These are phyloP conservation scores for Chauna torquata DNA, from an alignment of 2,113 vertebrate species.

Conservation along the genomic window DNA sequence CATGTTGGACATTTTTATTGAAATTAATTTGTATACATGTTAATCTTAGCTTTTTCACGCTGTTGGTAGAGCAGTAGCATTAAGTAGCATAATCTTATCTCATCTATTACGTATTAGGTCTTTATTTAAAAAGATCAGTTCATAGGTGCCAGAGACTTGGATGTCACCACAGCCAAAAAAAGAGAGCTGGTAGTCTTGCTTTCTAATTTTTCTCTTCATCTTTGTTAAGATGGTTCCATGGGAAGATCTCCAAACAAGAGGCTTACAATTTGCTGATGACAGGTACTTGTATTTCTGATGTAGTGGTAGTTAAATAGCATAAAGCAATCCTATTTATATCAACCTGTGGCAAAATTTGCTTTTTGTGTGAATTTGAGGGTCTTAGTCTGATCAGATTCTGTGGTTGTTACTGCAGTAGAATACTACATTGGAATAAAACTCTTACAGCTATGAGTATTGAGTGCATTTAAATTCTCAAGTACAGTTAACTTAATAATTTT, in stretches of 20 bases:
- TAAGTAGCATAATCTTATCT: background rate
- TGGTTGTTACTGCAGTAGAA: background rate
- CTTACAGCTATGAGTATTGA: background rate
- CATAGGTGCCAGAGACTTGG: conserved; percentile 28
- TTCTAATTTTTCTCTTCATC: conserved; percentile 71
- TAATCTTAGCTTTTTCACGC: background rate
- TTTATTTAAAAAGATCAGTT: conserved; percentile 51
- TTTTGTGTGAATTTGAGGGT: background rate
- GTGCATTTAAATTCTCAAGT: background rate
- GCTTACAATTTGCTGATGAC: conserved; percentile 98
- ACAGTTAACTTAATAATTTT: background rate
- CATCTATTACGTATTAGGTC: background rate
- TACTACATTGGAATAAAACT: background rate
- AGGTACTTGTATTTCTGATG: conserved; percentile 77
- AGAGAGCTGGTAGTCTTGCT: conserved; percentile 32
- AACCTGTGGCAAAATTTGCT: background rate
- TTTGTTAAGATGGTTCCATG: conserved; percentile 94
- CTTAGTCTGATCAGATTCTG: background rate
- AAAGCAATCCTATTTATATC: background rate
- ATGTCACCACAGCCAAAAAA: background rate
- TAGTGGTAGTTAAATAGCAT: background rate
- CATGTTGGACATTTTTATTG: background rate
- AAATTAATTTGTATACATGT: background rate
- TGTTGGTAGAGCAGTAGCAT: background rate
- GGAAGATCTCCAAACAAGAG: conserved; percentile 98